Evolutionary conservation across 2,888 invertebrate species (phyloP).

Genomic region (Catocala nupta): DNA sequence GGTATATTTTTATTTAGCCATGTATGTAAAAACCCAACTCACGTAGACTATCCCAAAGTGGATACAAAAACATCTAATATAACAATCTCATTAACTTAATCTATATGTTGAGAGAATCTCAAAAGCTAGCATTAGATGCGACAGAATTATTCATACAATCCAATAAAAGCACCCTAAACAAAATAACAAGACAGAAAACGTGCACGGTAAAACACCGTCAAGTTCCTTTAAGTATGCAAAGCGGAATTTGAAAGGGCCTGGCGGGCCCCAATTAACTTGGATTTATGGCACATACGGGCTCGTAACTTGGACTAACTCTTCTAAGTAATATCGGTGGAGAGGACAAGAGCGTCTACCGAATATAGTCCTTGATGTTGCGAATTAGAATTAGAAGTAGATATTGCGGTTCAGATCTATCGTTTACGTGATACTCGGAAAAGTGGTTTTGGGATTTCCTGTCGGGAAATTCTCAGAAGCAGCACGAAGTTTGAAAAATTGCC

Average conservation of each 20-base stretch:
- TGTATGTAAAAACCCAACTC: too few species aligned
- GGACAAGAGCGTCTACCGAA: constrained; percentile 1
- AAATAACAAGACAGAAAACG: constrained; percentile 14
- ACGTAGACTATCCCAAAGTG: too few species aligned
- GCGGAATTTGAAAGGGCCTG: constrained; percentile 40
- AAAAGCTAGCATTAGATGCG: too few species aligned
- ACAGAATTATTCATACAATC: background rate
- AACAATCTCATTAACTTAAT: too few species aligned
- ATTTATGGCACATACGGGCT: constrained; percentile 49
- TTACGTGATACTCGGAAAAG: too few species aligned
- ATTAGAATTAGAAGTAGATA: constrained; percentile 15
- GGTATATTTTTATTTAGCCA: too few species aligned
- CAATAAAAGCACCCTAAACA: constrained; percentile 2
- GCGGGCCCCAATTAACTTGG: constrained; percentile 51
- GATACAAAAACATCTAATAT: too few species aligned
- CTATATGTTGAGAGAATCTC: too few species aligned
- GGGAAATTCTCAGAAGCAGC: too few species aligned
- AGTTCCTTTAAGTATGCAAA: constrained; percentile 31
- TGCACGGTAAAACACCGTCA: constrained; percentile 10
- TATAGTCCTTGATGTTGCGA: constrained; percentile 1
- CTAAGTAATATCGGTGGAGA: constrained; percentile 35
- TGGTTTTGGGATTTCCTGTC: too few species aligned
- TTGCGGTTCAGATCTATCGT: background rate
- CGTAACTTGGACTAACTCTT: constrained; percentile 34
- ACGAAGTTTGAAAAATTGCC: too few species aligned